Evolutionary conservation across 1,140 invertebrate genomes (phyloP), one percentile per base, ranked within the genome.

Genomic region (Calephelis nemesis): DNA sequence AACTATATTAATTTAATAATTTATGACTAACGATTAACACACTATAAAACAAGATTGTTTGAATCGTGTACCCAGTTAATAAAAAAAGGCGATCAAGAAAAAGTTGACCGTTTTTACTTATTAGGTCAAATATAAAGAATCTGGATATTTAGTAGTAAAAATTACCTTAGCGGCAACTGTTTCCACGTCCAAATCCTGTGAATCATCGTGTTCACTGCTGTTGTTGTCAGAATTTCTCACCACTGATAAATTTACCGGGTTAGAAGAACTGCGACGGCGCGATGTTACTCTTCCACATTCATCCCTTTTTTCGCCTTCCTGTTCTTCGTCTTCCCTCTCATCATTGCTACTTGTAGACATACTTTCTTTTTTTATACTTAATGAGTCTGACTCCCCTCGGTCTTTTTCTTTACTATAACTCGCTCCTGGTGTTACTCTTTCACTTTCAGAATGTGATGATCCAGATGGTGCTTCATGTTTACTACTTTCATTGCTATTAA

Each of bases 231-330:
- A 84, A 49, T 85, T 91, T 69, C 88, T 83, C 54, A 85, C 83
- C 58, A 91, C 62, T 19, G 87, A 90, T 67, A 97, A 92, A 90
- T 97, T 97, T 10, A 97, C 96, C 19, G 96, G 96, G 87, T 96
- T 94, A 72, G 83, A 91, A 65, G 82, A 93, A 83, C 91, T 93
- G 64, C 92, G 85, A 71, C 93, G 91, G 69, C 93, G 86, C 48
- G 91, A 91, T 62, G 93, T 90, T 48, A 93, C 87, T 71, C 94
- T 90, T 47, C 94, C 92, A 15, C 93, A 93, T 75, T 94, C 93
- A 42, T 93, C 92, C 52, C 79, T 75, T 62, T 83, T 85, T 67
- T 93, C 93, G 65, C 92, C 92, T 67, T 92, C 92, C 47, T 91
- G 91, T 67, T 94, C 93, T 42, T 92, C 92, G 12, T 93, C 91